Evolutionary conservation across 2,888 invertebrate species (phyloP).

Genomic region (Pyrgus malvae): DNA sequence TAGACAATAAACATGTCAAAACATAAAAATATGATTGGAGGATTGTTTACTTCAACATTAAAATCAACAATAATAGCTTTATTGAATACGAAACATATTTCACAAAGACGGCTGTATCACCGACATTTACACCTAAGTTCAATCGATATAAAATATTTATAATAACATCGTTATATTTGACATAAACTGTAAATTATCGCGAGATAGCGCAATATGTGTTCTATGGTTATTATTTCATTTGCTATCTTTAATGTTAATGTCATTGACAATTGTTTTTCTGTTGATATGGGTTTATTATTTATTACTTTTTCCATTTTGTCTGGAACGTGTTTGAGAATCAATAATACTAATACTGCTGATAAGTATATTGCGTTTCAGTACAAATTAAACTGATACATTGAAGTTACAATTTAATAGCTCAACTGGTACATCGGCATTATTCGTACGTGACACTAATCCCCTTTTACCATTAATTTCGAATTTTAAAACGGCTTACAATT

Average conservation of each 20-base stretch:
- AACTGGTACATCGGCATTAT: no score
- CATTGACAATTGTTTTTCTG: background rate
- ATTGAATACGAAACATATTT: slow-evolving; percentile 19
- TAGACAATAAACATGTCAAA: slow-evolving; percentile 4
- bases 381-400: no score
- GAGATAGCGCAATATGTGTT: slow-evolving; percentile 17
- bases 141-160: slow-evolving; percentile 26
- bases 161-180: slow-evolving; percentile 24
- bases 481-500: no score
- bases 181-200: slow-evolving; percentile 24
- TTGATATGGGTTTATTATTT: background rate
- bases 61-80: slow-evolving; percentile 23
- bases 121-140: slow-evolving; percentile 26
- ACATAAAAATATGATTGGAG: slow-evolving; percentile 9
- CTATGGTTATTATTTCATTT: background rate
- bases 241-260: background rate
- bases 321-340: no score
- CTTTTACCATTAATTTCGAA: no score
- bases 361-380: no score
- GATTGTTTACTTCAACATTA: slow-evolving; percentile 22
- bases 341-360: no score
- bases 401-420: no score
- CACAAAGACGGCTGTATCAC: slow-evolving; percentile 10
- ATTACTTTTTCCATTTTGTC: background rate
- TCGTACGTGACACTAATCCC: no score